Conservation (phyloP, 1,140 invertebrate species). For the Globodera ellingtonae region DNA sequence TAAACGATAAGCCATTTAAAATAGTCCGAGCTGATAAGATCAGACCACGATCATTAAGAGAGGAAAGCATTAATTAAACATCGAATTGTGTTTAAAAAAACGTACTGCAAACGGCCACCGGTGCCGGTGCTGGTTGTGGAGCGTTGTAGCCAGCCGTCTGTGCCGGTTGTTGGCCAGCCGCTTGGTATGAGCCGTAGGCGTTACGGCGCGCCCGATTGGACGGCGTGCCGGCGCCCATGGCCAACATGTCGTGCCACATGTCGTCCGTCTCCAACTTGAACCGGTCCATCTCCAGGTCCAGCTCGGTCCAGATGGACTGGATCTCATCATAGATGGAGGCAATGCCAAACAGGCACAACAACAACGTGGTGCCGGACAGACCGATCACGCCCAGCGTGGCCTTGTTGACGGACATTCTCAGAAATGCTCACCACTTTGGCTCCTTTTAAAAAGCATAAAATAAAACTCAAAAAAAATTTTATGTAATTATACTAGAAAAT, state of each 20-base stretch:
- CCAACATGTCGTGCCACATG: constrained; percentile 58
- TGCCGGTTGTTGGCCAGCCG: constrained; percentile 18
- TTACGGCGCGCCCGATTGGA: constrained; percentile 60
- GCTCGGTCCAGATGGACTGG: constrained; percentile 57
- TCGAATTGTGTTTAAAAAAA: no score
- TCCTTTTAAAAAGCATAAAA: no score
- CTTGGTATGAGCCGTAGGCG: constrained; percentile 58
- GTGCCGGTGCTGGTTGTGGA: neutral
- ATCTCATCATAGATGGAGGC: constrained; percentile 59
- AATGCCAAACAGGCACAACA: constrained; percentile 58
- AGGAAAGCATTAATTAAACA: no score
- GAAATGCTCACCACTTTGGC: no score
- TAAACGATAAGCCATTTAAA: no score
- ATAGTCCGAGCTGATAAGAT: no score
- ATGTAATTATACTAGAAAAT: no score
- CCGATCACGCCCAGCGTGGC: constrained; percentile 38
- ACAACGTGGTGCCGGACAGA: constrained; percentile 51
- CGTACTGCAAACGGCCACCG: neutral
- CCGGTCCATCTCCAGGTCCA: constrained; percentile 57
- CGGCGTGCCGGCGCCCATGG: constrained; percentile 34
- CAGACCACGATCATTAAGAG: no score
- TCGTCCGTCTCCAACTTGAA: constrained; percentile 57
- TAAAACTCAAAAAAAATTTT: no score
- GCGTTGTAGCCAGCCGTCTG: neutral
- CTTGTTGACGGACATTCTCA: neutral